Evolutionary conservation across 1,140 invertebrate species (phyloP), one percentile per base, ranked within the genome.

Genomic region (Drosophila lacteicornis): DNA sequence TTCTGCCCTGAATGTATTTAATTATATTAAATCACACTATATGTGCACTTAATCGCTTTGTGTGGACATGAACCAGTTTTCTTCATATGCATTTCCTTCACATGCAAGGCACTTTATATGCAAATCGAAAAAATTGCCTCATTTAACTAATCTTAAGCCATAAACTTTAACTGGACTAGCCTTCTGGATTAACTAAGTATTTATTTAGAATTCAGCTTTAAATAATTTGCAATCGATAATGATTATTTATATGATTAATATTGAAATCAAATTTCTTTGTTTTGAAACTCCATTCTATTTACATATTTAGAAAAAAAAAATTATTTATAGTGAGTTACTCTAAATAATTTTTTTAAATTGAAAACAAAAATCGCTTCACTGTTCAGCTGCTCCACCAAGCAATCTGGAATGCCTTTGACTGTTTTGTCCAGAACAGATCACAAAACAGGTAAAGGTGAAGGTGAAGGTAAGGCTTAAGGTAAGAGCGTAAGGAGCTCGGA

Each of bases 381-480:
- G 55, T 73, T 4, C 45, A 3, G 15, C 30, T 25, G 25, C 27
- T 27, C 66, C 69, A 51, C 36, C 53, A 73, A 73, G 70, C 17
- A 60, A 73, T 51, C 70, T 45, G 46, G 30, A 73, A 73, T 73
- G 27, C 27, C 25, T 33, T 46, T 27, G 61, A 68, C 61, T 68
- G 22, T 51, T 43, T 59, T 36, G 67, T 42, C 53, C 70, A 74
- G 62, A 69, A 56, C 70, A 70, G 46, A 60, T 60, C 55, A 40
- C 22, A 45, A 6, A 51, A 71, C 69, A 43, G 42, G 49, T 50
- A 61, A 58, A n/a, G 51, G 33, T 22, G 30, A 40, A 55, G 38
- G 59, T 36, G 51, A 38, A 53, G 22, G 57, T 12, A 57, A 5
- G 15, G 13, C 12, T 25, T 2, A 25, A n/a, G 60, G 43, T 43